A percentile compares a stretch with the other conserved stretches of the same genome.
Evolutionary conservation across 2,797 vertebrate genomes (phyloP).

Genomic region (Lagodon rhomboides): DNA sequence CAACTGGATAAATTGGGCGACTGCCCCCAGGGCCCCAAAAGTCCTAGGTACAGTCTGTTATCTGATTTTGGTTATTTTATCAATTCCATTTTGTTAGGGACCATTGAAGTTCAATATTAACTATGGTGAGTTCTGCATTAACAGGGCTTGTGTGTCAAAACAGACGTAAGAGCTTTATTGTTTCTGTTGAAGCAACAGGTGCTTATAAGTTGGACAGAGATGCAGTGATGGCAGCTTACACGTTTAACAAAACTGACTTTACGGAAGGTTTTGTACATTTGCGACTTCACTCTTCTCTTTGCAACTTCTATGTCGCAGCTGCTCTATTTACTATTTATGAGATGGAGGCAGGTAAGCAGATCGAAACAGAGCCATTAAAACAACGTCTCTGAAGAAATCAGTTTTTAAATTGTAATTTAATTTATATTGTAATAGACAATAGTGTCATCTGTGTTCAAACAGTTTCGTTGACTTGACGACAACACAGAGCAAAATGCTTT

Average conservation of each 20-base stretch:
- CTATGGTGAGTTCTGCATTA: not conserved
- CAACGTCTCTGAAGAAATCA: not conserved
- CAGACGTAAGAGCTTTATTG: not conserved
- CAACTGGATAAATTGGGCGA: not conserved
- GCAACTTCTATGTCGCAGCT: not conserved
- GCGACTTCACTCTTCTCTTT: not conserved
- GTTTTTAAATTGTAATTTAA: not conserved
- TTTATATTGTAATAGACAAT: too few relatives aligned
- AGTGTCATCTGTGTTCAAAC: not conserved
- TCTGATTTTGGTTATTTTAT: not conserved
- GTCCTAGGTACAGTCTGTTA: not conserved
- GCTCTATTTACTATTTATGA: not conserved
- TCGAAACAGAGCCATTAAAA: not conserved
- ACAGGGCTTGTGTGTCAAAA: not conserved
- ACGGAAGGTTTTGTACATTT: not conserved
- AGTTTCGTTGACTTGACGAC: not conserved
- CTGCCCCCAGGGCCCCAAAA: not conserved
- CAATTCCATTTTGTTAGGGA: not conserved
- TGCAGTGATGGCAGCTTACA: not conserved
- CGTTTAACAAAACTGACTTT: not conserved
- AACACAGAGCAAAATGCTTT: not conserved
- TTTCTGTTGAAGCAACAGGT: constrained; percentile 4
- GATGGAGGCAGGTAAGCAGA: not conserved
- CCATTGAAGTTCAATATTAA: not conserved
- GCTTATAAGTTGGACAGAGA: not conserved